A percentile compares a stretch with the other conserved stretches of the same genome.
These are phyloP conservation scores for Alviniconcha strummeri DNA, from an alignment of 2,888 invertebrate genomes.

Conservation along the genomic window DNA sequence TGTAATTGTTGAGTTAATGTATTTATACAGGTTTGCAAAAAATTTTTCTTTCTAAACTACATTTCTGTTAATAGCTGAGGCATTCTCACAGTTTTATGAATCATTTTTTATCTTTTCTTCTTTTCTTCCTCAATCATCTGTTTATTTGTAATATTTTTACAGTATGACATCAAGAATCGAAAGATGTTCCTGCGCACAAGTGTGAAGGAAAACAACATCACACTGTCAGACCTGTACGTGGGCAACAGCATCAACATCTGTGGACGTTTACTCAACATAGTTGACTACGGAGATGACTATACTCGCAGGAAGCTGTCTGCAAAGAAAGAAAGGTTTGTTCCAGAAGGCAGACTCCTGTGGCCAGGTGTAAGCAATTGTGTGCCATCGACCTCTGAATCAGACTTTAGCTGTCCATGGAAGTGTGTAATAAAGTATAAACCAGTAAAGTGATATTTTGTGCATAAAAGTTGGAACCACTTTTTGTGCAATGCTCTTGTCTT, in stretches of 20 bases:
- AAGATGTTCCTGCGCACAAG: slow-evolving; percentile 72
- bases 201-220: slow-evolving; percentile 67
- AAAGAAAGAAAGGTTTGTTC: slow-evolving; percentile 71
- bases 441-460: neutral
- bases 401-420: neutral
- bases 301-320: slow-evolving; percentile 68
- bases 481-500: neutral
- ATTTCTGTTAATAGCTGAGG: too few relatives aligned
- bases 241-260: slow-evolving; percentile 74
- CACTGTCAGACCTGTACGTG: slow-evolving; percentile 72
- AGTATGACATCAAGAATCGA: slow-evolving; percentile 75
- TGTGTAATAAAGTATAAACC: neutral
- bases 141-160: slow-evolving; percentile 3
- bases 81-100: too few relatives aligned
- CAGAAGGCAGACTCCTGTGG: neutral
- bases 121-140: too few relatives aligned
- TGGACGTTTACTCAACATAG: slow-evolving; percentile 72
- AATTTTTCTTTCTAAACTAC: too few relatives aligned
- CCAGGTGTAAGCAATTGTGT: neutral
- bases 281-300: slow-evolving; percentile 74
- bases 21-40: too few relatives aligned
- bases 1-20: too few relatives aligned
- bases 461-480: neutral
- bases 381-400: neutral
- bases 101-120: too few relatives aligned